These are phyloP conservation scores for Siniperca undulata DNA, from an alignment of 2,797 vertebrate genomes.

Conservation along the genomic window DNA sequence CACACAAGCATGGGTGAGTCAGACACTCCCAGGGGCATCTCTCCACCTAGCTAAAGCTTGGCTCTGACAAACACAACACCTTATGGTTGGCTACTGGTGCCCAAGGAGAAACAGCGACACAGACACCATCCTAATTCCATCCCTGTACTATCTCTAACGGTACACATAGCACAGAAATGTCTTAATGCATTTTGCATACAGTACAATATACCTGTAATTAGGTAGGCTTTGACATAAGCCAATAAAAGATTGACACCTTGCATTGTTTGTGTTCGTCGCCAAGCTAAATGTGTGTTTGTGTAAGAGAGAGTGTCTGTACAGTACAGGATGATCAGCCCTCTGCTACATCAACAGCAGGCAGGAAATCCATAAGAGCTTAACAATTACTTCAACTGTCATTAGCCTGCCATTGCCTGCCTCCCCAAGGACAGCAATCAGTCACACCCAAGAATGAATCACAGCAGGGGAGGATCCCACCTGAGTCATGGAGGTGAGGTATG, in stretches of 20 bases:
- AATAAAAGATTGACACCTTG: conserved; percentile 24
- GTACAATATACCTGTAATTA: not conserved
- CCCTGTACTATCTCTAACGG: conserved; percentile 20
- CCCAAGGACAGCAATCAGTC: conserved; percentile 73
- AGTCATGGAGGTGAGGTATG: conserved; percentile 39
- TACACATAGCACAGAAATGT: conserved; percentile 17
- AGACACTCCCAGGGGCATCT: conserved; percentile 76
- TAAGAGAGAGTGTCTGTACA: conserved; percentile 46
- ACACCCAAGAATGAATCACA: conserved; percentile 62
- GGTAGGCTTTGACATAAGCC: not conserved
- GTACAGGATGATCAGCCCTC: conserved; percentile 53
- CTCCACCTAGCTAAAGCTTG: conserved; percentile 77
- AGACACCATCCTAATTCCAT: conserved; percentile 52
- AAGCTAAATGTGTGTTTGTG: conserved; percentile 24
- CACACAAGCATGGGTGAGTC: conserved; percentile 72
- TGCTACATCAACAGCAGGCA: conserved; percentile 68
- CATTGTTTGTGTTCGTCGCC: conserved; percentile 44
- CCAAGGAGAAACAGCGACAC: conserved; percentile 66
- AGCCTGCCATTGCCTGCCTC: conserved; percentile 56
- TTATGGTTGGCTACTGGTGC: conserved; percentile 77
- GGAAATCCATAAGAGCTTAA: conserved; percentile 76
- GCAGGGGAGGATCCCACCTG: conserved; percentile 53
- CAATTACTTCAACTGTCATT: conserved; percentile 77
- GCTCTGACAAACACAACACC: conserved; percentile 81
- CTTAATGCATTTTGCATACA: conserved; percentile 10